phyloP scores from a whole-genome alignment of 2,888 invertebrate genomes.

The Cataglyphis altisquamis region DNA sequence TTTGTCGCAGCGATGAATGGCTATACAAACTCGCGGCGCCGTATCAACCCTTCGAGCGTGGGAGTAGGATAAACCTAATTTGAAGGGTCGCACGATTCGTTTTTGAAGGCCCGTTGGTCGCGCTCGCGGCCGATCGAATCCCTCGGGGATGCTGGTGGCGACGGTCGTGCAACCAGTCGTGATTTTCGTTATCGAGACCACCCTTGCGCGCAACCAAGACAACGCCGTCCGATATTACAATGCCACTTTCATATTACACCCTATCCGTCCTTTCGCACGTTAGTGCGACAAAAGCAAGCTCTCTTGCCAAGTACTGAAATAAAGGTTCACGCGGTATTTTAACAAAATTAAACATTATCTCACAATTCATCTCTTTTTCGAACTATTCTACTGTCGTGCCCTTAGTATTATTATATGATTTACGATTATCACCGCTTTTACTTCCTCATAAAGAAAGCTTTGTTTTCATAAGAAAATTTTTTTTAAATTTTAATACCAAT shows the following conservation, averaged over 20 bases:
- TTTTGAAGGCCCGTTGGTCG: slow-evolving; percentile 45
- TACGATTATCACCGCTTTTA: not conserved
- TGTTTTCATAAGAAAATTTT: too few species aligned
- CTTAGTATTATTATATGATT: not conserved
- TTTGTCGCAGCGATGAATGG: slow-evolving; percentile 48
- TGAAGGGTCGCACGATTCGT: slow-evolving; percentile 59
- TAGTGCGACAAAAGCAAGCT: slow-evolving; percentile 63
- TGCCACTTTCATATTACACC: slow-evolving; percentile 45
- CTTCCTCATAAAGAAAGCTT: too few species aligned
- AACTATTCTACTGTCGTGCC: not conserved
- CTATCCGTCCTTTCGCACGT: slow-evolving; percentile 50
- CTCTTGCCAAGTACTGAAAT: slow-evolving; percentile 18
- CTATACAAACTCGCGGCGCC: slow-evolving; percentile 55
- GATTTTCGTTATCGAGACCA: slow-evolving; percentile 45
- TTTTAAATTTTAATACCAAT: too few species aligned
- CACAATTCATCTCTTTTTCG: not conserved
- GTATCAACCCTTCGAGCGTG: slow-evolving; percentile 55
- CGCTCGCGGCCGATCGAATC: slow-evolving; percentile 44
- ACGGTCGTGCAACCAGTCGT: slow-evolving; percentile 28
- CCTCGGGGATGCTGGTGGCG: slow-evolving; percentile 42
- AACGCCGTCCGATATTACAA: slow-evolving; percentile 52
- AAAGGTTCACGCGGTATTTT: slow-evolving; percentile 24
- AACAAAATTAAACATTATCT: not conserved
- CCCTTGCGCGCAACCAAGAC: slow-evolving; percentile 37
- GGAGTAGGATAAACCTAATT: slow-evolving; percentile 59